Evolutionary conservation across 1,140 invertebrate species (phyloP), one percentile per base, ranked within the genome.

Genomic region (Maniola jurtina): DNA sequence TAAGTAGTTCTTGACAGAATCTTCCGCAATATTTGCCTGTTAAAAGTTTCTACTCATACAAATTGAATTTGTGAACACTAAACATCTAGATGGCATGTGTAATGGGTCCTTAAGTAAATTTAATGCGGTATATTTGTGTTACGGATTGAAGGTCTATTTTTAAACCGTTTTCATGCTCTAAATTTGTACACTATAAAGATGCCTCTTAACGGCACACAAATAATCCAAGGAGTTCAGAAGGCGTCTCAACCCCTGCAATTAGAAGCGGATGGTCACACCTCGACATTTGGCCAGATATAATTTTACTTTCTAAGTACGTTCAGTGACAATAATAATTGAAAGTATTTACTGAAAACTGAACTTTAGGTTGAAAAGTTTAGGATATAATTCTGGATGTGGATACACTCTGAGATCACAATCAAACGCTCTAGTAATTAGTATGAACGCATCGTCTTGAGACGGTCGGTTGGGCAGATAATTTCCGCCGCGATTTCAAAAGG

Each of bases 241-340:
- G 72, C 76, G 77, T 75, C 68, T 72, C 80, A 80, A 76, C 79
- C 83, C 80, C 79, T 40, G 77, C 86, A 89, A 89, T 89, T 89
- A 89, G 86, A 83, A 86, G 69, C 86, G 87, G 83, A 84, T 84
- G 86, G 83, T 87, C 85, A 88, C 87, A 87, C 86, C 79, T 86
- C 80, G 79, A 84, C 81, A 78, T 88, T 86, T 66, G 79, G 74
- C 69, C 77, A 66, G 76, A 79, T 86, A 89, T 88, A 87, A 89
- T 89, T 89, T 89, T 87, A 85, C 84, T 87, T 86, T 86, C 80
- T 89, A 88, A 89, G 85, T 88, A 89, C 82, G 77, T 84, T 85
- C 79, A 71, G 76, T 82, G 85, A 84, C 83, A 86, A 87, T 88
- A 89, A 86, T 84, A 83, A 85, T 71, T 68, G 25, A 56, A 56